These are phyloP conservation scores for Polyploca ridens DNA, from an alignment of 2,888 invertebrate species.

Conservation along the genomic window DNA sequence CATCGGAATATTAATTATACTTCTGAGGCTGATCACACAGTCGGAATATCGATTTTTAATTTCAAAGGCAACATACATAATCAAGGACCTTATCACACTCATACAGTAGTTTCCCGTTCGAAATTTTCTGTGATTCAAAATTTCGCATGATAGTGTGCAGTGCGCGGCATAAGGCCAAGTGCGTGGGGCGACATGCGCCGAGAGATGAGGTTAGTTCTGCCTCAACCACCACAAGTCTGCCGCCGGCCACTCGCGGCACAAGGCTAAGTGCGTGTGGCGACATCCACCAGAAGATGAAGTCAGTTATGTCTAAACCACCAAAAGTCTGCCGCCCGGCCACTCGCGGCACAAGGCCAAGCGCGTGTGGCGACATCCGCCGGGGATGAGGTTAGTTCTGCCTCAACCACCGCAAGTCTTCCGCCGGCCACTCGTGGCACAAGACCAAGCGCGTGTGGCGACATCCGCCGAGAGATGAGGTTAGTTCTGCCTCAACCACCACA, in stretches of 20 bases:
- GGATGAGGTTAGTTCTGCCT: constrained; percentile 99
- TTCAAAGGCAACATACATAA: too few species aligned
- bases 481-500: constrained; percentile 97
- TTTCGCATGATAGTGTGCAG: constrained; percentile 37
- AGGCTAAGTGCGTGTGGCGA: constrained; percentile 96
- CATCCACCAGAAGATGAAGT: constrained; percentile 94
- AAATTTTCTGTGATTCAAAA: too few species aligned
- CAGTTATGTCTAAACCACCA: constrained; percentile 98
- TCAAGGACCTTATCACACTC: too few species aligned
- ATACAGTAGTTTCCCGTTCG: too few species aligned
- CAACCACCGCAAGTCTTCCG: constrained; percentile 95
- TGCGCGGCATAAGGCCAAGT: too few species aligned
- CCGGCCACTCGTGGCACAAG: constrained; percentile 92
- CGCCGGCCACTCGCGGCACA: constrained; percentile 93
- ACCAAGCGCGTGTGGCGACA: constrained; percentile 98
- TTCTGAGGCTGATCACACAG: too few species aligned
- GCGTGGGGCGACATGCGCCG: too few species aligned
- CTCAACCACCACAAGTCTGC: constrained; percentile 96
- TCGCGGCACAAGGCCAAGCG: constrained; percentile 95
- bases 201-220: too few species aligned
- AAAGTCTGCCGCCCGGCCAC: constrained; percentile 93
- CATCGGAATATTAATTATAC: background rate
- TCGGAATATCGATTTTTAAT: too few species aligned
- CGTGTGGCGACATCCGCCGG: constrained; percentile 98
- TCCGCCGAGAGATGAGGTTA: constrained; percentile 94